phyloP scores from a whole-genome alignment of 2,888 invertebrate genomes.

The Phlogophora meticulosa region DNA sequence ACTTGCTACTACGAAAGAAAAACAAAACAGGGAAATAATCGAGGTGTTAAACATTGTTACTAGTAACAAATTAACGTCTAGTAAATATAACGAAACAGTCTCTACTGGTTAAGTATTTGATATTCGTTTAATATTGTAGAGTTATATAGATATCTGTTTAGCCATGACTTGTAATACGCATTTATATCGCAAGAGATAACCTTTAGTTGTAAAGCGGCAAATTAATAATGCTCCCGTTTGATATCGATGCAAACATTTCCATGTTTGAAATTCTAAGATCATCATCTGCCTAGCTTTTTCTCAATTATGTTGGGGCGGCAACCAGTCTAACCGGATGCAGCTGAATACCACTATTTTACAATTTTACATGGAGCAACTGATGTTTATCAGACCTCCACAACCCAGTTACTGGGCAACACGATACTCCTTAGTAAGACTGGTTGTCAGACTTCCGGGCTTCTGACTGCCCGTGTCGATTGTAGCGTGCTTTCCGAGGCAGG shows the following conservation, averaged over 20 bases:
- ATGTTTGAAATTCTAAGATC: conserved; percentile 14
- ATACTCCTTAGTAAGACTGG: too few species aligned
- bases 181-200: conserved; percentile 83
- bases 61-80: conserved; percentile 15
- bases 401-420: too few species aligned
- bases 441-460: too few species aligned
- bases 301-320: too few species aligned
- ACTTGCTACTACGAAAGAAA: conserved; percentile 58
- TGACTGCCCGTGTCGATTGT: too few species aligned
- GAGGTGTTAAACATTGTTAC: conserved; percentile 61
- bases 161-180: conserved; percentile 77
- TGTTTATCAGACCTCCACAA: too few species aligned
- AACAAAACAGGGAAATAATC: conserved; percentile 57
- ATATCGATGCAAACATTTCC: conserved; percentile 37
- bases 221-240: conserved; percentile 66
- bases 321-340: too few species aligned
- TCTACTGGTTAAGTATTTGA: conserved; percentile 12
- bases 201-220: conserved; percentile 76
- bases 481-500: too few species aligned
- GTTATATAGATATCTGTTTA: conserved; percentile 73
- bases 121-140: conserved; percentile 12
- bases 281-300: too few species aligned
- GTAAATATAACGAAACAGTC: conserved; percentile 22
- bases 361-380: too few species aligned
- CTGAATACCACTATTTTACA: too few species aligned